phyloP scores from a whole-genome alignment of 2,113 vertebrate genomes.

The Amblyornis subalaris region DNA sequence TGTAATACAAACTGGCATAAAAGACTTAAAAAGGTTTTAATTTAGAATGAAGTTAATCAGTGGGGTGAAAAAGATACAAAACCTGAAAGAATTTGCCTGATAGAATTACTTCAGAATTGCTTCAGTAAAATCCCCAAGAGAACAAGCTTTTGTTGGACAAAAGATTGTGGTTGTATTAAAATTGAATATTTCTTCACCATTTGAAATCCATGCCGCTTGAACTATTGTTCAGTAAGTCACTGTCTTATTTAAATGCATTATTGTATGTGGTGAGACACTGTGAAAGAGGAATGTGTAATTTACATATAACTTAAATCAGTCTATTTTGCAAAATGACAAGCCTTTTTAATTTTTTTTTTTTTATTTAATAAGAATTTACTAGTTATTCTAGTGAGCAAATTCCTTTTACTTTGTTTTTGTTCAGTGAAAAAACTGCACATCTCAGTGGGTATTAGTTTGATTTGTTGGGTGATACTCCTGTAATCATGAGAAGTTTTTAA shows the following conservation, averaged over 20 bases:
- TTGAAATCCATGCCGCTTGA: slow-evolving; percentile 12
- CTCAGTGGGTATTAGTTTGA: background rate
- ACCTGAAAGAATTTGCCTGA: slow-evolving; percentile 16
- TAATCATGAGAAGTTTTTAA: background rate
- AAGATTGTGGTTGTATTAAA: slow-evolving; percentile 53
- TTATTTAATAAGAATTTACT: background rate
- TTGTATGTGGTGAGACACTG: slow-evolving; percentile 11
- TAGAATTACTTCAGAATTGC: slow-evolving; percentile 25
- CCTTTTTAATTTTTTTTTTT: background rate
- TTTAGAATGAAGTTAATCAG: slow-evolving; percentile 45
- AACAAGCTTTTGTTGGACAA: slow-evolving; percentile 28
- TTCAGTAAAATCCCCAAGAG: slow-evolving; percentile 36
- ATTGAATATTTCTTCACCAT: slow-evolving; percentile 37
- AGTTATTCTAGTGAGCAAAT: background rate
- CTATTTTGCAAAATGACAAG: background rate
- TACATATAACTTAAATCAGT: slow-evolving; percentile 22
- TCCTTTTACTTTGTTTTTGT: background rate
- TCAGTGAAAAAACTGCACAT: background rate
- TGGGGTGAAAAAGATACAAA: background rate
- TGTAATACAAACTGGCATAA: slow-evolving; percentile 24
- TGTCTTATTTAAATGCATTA: slow-evolving; percentile 39
- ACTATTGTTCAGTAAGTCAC: slow-evolving; percentile 30
- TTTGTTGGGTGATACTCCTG: background rate
- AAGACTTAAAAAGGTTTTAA: slow-evolving; percentile 44
- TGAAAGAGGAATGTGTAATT: slow-evolving; percentile 34